phyloP scores from a whole-genome alignment of 2,888 invertebrate species.

The Barypeithes pellucidus region DNA sequence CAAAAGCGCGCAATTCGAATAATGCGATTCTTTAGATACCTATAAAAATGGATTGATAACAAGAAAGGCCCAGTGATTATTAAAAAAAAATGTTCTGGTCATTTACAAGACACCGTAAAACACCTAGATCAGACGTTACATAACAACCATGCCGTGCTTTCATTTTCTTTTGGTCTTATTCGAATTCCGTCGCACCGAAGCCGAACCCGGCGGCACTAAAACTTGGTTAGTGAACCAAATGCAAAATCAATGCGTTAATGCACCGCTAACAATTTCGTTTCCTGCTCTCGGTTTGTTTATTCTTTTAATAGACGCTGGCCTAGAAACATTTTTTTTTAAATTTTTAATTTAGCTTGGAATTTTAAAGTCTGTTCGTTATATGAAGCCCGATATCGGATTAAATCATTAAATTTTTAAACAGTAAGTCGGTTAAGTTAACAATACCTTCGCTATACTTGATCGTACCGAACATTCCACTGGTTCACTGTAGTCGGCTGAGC shows the following conservation, averaged over 20 bases:
- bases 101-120: neutral
- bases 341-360: too few species aligned
- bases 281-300: slow-evolving; percentile 7
- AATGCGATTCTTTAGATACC: too few species aligned
- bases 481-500: too few species aligned
- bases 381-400: too few species aligned
- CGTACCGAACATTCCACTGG: too few species aligned
- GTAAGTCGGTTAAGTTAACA: too few species aligned
- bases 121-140: slow-evolving; percentile 6
- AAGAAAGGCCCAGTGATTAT: too few species aligned
- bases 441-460: too few species aligned
- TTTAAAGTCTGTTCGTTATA: too few species aligned
- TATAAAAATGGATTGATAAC: too few species aligned
- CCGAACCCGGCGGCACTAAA: neutral
- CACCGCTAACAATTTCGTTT: neutral
- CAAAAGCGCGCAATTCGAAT: too few species aligned
- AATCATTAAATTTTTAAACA: too few species aligned
- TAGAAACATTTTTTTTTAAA: neutral
- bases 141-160: slow-evolving; percentile 8
- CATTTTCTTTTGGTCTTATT: slow-evolving; percentile 13
- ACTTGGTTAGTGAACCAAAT: slow-evolving; percentile 17
- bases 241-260: neutral
- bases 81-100: neutral
- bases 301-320: neutral
- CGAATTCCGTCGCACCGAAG: neutral